Evolutionary conservation across 2,888 invertebrate genomes (phyloP), one percentile per base, ranked within the genome.

Genomic region (Tenthredo amoena): DNA sequence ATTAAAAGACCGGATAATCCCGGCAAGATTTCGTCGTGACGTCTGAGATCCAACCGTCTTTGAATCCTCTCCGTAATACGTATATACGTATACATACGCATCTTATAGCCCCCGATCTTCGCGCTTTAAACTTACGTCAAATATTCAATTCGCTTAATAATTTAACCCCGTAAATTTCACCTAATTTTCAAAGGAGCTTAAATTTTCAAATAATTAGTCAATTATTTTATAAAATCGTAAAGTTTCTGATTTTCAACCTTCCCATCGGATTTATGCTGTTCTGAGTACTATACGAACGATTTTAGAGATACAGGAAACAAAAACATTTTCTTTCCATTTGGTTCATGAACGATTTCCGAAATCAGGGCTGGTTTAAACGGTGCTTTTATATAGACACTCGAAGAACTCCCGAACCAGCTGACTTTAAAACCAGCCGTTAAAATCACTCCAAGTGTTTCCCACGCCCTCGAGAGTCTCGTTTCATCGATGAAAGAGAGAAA

Each of bases 1-100:
- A 81, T 81, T 81, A 62, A 62, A 58, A 62, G 37, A 37, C 50
- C 81, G 40, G 58, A 26, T 81, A 81, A 81, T 81, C 81, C 81
- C 21, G 31, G 37, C 7, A 81, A 81, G 81, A 81, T 81, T 81
- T 81, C 31, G 40, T 37, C 76, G 68, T 68, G 62, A 81, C 81
- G 62, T 81, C 62, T 81, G 62, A 81, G 34, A 58, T 58, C 81
- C 58, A 62, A 15, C 58, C 7, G 34, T 62, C 81, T 37, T 21
- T 15, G 37, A 62, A 81, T 62, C 40, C 12, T 0, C 37, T 10
- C 4, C 40, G 18, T 40, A 31, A 40, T 62, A 62, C 21, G 10
- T n/a, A 6, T n/a, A 6, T 34, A 31, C 6, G n/a, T 37, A 71
- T n/a, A n/a, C n/a, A n/a, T n/a, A n/a, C n/a, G n/a, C 15, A 18